Percentiles rank a stretch among this genome's conserved stretches.
phyloP scores from a whole-genome alignment of 2,888 invertebrate genomes.

The Pterostichus niger region DNA sequence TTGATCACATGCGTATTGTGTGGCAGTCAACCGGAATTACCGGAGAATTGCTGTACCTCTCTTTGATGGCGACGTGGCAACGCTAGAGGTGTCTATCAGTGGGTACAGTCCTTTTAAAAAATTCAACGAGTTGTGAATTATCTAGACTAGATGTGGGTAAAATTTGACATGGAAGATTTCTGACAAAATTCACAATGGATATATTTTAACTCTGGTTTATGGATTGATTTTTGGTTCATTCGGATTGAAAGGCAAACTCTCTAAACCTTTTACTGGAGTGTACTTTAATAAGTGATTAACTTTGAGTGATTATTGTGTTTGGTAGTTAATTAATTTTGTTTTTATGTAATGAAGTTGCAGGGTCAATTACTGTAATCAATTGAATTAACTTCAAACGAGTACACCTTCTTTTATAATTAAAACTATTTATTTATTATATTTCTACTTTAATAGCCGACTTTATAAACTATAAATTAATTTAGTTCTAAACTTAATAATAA shows the following conservation, averaged over 20 bases:
- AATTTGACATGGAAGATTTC: slow-evolving; percentile 5
- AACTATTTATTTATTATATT: too few species aligned
- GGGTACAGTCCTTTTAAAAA: slow-evolving; percentile 38
- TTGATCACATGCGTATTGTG: slow-evolving; percentile 51
- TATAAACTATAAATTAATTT: too few species aligned
- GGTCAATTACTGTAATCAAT: slow-evolving; percentile 18
- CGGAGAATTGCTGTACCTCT: slow-evolving; percentile 17
- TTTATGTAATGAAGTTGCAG: slow-evolving; percentile 13
- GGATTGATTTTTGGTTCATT: slow-evolving; percentile 29
- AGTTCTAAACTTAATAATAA: too few species aligned
- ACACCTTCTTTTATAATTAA: not conserved
- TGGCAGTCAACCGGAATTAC: slow-evolving; percentile 42
- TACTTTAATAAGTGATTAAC: slow-evolving; percentile 28
- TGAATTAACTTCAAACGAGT: not conserved
- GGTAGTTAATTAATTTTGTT: slow-evolving; percentile 21
- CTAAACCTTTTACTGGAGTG: slow-evolving; percentile 1
- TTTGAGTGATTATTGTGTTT: slow-evolving; percentile 36
- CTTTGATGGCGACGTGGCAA: not conserved
- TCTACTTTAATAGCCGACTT: too few species aligned
- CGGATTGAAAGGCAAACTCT: not conserved
- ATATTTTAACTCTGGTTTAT: not conserved
- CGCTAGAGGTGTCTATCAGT: slow-evolving; percentile 36
- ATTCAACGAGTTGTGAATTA: slow-evolving; percentile 26
- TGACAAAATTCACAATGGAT: slow-evolving; percentile 17
- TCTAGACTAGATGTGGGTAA: not conserved